These are phyloP conservation scores for Actenoides lindsayi DNA, from an alignment of 2,113 vertebrate genomes.

Conservation along the genomic window DNA sequence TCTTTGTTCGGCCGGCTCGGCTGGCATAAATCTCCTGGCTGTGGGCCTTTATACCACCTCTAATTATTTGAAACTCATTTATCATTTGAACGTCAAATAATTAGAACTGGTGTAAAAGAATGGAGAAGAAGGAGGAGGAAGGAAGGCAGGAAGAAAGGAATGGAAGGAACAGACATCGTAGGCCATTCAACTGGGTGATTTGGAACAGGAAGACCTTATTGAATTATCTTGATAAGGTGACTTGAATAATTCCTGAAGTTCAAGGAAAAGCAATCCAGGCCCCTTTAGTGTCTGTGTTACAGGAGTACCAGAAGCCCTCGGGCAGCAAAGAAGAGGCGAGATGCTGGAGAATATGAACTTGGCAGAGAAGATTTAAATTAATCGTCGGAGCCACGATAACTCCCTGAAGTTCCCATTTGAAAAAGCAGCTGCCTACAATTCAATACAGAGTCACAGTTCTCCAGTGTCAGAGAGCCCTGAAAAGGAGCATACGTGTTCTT, in stretches of 20 bases:
- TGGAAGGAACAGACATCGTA: background rate
- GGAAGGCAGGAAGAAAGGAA: conserved; percentile 21
- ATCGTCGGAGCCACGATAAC: background rate
- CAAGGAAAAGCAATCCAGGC: conserved; percentile 10
- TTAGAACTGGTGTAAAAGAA: background rate
- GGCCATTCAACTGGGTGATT: conserved; percentile 7
- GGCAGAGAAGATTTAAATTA: background rate
- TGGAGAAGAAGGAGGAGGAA: background rate
- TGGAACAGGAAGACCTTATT: conserved; percentile 48
- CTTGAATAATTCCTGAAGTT: conserved; percentile 23
- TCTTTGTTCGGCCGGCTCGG: conserved; percentile 26
- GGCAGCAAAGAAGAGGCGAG: background rate
- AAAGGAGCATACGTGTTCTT: background rate
- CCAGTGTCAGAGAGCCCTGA: background rate
- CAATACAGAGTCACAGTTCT: background rate
- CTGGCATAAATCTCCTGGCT: conserved; percentile 41
- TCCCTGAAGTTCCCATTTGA: background rate
- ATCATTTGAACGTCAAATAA: conserved; percentile 50
- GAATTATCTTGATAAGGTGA: conserved; percentile 37
- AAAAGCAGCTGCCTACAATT: background rate
- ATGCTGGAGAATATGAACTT: background rate
- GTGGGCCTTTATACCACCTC: conserved; percentile 11
- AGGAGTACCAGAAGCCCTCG: background rate
- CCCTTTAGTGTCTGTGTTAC: background rate
- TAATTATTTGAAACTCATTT: conserved; percentile 67